Evolutionary conservation across 2,797 vertebrate genomes (phyloP).

Genomic region (Enteromius fasciolatus): DNA sequence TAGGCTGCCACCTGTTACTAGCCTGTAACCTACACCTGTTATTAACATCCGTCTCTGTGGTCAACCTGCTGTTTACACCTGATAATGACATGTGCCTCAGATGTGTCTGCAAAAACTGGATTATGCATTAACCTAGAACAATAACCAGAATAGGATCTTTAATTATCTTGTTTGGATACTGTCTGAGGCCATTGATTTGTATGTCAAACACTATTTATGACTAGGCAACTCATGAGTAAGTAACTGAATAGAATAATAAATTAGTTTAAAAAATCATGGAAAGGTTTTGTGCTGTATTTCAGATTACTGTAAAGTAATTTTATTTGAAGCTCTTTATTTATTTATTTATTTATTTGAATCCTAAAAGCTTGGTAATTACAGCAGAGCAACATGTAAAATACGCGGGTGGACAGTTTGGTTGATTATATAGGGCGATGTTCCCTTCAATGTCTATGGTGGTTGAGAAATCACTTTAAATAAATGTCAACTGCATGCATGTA

Average conservation of each 20-base stretch:
- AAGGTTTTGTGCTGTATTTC: not conserved
- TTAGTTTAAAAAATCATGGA: not conserved
- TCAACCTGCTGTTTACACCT: not conserved
- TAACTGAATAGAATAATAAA: not conserved
- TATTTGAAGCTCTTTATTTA: not conserved
- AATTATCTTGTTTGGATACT: conserved; percentile 1
- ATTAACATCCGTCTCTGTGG: conserved; percentile 9
- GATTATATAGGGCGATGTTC: not conserved
- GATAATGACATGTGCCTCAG: not conserved
- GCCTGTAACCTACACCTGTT: conserved; percentile 24
- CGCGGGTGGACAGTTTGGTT: not conserved
- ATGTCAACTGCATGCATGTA: not conserved
- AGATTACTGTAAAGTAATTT: not conserved
- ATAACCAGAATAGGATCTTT: not conserved
- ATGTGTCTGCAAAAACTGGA: not conserved
- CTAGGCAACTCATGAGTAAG: not conserved
- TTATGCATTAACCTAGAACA: not conserved
- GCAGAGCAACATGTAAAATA: not conserved
- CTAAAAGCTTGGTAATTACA: not conserved
- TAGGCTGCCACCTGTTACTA: not conserved
- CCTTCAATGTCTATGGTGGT: too few species aligned
- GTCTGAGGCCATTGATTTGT: not conserved
- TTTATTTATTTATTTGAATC: not conserved
- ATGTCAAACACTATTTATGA: not conserved
- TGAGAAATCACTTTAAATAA: not conserved